phyloP scores from a whole-genome alignment of 2,888 invertebrate species.

The Dione vanillae region DNA sequence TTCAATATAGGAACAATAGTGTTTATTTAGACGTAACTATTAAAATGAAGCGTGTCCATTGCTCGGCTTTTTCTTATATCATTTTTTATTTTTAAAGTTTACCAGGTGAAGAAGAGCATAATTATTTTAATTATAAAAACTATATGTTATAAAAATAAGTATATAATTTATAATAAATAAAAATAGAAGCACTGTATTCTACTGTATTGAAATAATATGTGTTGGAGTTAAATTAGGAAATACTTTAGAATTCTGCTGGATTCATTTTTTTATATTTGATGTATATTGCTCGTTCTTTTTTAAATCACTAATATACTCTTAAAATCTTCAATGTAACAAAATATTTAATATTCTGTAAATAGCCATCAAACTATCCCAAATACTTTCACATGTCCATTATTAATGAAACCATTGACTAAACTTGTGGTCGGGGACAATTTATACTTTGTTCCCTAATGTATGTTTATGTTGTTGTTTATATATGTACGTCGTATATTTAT shows the following conservation, averaged over 20 bases:
- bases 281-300: background rate
- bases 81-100: too few species aligned
- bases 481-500: too few species aligned
- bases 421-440: conserved; percentile 6
- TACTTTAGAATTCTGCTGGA: background rate
- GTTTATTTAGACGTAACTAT: background rate
- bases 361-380: background rate
- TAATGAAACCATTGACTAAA: conserved; percentile 2
- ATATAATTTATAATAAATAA: too few species aligned
- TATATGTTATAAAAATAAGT: too few species aligned
- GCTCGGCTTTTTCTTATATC: background rate
- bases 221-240: background rate
- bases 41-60: background rate
- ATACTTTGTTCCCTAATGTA: conserved; percentile 3
- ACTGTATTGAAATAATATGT: background rate
- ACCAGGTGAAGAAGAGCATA: too few species aligned
- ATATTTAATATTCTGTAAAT: background rate
- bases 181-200: background rate
- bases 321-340: conserved; percentile 4
- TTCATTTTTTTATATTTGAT: background rate
- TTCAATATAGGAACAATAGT: conserved; percentile 27
- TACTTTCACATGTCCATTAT: background rate
- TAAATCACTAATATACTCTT: background rate
- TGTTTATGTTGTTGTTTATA: background rate
- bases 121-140: too few species aligned